Evolutionary conservation across 64 coral and sea anemone species (phyloP).

Genomic region (Pocillopora verrucosa): DNA sequence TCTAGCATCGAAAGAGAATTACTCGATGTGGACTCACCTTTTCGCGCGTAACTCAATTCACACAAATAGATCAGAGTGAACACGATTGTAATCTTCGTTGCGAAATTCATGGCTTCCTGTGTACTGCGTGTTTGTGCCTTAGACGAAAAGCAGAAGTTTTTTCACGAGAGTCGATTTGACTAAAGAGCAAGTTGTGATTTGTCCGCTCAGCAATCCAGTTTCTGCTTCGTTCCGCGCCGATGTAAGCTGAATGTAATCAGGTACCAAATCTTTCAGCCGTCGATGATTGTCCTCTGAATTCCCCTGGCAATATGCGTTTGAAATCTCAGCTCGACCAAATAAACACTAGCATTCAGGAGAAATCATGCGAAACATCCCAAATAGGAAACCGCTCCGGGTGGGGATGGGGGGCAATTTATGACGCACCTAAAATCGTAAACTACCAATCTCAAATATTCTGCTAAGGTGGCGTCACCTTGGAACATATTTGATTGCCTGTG

Average conservation of each 20-base stretch:
- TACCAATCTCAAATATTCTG: neutral
- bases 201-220: neutral
- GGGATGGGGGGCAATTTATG: neutral
- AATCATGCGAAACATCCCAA: slow-evolving; percentile 24
- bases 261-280: neutral
- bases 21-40: neutral
- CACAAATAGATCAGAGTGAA: slow-evolving; percentile 22
- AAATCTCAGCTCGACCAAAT: slow-evolving; percentile 9
- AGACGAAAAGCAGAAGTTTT: neutral
- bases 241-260: neutral
- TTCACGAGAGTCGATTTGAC: too few relatives aligned
- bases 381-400: neutral
- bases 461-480: neutral
- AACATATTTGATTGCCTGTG: neutral
- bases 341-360: neutral
- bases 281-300: slow-evolving; percentile 20
- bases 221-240: neutral
- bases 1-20: neutral
- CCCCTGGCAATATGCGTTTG: neutral
- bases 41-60: neutral
- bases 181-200: neutral
- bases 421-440: neutral
- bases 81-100: neutral
- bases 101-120: slow-evolving; percentile 14
- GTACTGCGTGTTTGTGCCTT: neutral